Evolutionary conservation across 1,140 invertebrate species (phyloP).

Genomic region (Drosophila funebris): DNA sequence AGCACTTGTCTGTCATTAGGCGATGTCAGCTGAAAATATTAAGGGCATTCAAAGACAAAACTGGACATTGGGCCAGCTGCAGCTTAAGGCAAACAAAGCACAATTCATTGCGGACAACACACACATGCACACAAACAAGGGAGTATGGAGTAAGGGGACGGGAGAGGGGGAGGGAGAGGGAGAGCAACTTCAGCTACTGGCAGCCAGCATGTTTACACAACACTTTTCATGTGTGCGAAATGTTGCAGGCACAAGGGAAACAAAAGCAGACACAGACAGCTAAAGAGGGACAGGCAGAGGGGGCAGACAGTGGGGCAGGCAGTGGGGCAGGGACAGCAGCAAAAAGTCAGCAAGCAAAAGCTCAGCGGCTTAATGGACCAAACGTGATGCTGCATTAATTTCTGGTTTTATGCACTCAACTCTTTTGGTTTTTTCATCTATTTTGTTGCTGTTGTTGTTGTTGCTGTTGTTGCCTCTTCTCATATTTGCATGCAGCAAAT

Average conservation of each 20-base stretch:
- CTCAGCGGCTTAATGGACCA: conserved; percentile 77
- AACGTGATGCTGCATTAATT: conserved; percentile 79
- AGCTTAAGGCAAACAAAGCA: conserved; percentile 37
- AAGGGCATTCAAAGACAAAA: conserved; percentile 39
- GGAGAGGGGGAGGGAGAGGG: no score
- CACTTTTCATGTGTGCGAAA: conserved; percentile 68
- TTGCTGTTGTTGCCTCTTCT: no score
- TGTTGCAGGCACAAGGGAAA: conserved; percentile 46
- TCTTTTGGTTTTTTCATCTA: conserved; percentile 21
- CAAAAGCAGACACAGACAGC: neutral
- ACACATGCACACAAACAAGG: no score
- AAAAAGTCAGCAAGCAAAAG: conserved; percentile 80
- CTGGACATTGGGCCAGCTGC: conserved; percentile 17
- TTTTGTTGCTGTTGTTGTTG: no score
- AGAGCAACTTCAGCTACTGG: no score
- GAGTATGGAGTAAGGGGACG: no score
- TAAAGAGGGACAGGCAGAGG: neutral
- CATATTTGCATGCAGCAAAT: conserved; percentile 55
- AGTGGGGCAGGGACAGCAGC: neutral
- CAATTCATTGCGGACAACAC: no score
- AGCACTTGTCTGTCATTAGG: conserved; percentile 40
- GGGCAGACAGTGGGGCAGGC: neutral
- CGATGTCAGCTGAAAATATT: conserved; percentile 50
- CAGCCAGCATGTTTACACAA: conserved; percentile 71
- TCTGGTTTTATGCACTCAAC: conserved; percentile 70